phyloP scores from a whole-genome alignment of 2,888 invertebrate species.

The Margaritifera margaritifera region DNA sequence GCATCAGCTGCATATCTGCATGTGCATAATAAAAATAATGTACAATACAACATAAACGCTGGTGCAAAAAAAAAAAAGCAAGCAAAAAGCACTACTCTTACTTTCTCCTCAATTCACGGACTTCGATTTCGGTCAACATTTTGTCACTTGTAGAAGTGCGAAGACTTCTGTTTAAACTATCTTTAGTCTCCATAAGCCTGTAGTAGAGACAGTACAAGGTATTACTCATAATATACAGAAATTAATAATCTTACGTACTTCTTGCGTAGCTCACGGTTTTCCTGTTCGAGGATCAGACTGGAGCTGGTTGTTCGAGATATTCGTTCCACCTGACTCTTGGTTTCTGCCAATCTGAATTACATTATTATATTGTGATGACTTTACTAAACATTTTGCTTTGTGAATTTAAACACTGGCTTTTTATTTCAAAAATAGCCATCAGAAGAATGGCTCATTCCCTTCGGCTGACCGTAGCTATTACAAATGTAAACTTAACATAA shows the following conservation, averaged over 20 bases:
- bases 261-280: slow-evolving; percentile 60
- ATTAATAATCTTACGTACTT: slow-evolving; percentile 51
- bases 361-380: slow-evolving; percentile 1
- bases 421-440: too few relatives aligned
- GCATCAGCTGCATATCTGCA: too few relatives aligned
- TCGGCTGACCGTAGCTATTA: too few relatives aligned
- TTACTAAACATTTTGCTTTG: not conserved
- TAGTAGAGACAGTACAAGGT: slow-evolving; percentile 19
- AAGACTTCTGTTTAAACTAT: slow-evolving; percentile 64
- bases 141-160: slow-evolving; percentile 67
- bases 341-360: slow-evolving; percentile 53
- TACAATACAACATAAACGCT: slow-evolving; percentile 6
- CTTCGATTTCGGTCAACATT: slow-evolving; percentile 69
- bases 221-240: slow-evolving; percentile 12
- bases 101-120: slow-evolving; percentile 67
- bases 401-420: not conserved
- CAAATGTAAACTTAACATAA: too few relatives aligned
- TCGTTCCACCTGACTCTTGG: slow-evolving; percentile 52
- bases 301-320: slow-evolving; percentile 41
- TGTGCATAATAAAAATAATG: too few relatives aligned
- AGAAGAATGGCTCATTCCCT: too few relatives aligned
- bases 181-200: slow-evolving; percentile 67
- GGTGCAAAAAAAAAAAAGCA: slow-evolving; percentile 29
- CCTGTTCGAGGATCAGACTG: slow-evolving; percentile 64
- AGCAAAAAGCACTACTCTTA: slow-evolving; percentile 45